phyloP scores from a whole-genome alignment of 1,140 invertebrate genomes.

The Ceratina japonica region DNA sequence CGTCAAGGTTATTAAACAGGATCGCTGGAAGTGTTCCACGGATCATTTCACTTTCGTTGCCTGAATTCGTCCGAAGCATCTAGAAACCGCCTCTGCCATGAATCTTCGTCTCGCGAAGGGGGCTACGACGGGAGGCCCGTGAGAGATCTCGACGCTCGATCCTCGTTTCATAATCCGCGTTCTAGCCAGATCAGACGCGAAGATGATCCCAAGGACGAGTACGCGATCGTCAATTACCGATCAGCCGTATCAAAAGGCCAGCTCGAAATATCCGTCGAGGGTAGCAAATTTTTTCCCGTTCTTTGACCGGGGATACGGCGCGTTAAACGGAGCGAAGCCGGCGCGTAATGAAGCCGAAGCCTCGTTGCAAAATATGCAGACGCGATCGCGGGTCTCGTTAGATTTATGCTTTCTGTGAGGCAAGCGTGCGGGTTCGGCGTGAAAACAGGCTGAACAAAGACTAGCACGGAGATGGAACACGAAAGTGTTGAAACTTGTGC shows the following conservation, averaged over 20 bases:
- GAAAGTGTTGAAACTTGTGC: slow-evolving; percentile 22
- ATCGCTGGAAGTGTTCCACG: background rate
- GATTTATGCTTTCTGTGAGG: slow-evolving; percentile 47
- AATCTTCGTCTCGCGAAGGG: slow-evolving; percentile 7
- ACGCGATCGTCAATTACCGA: background rate
- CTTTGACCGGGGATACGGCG: background rate
- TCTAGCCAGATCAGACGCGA: background rate
- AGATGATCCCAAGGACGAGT: slow-evolving; percentile 16
- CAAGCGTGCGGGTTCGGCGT: slow-evolving; percentile 18
- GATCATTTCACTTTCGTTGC: slow-evolving; percentile 9
- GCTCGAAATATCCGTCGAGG: background rate
- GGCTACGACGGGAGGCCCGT: background rate
- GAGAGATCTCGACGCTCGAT: slow-evolving; percentile 9
- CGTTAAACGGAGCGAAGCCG: slow-evolving; percentile 38
- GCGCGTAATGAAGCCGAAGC: slow-evolving; percentile 11
- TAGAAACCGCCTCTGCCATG: background rate
- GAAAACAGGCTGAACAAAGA: slow-evolving; percentile 15
- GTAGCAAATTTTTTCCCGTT: background rate
- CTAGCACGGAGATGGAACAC: slow-evolving; percentile 10
- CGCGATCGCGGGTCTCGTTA: slow-evolving; percentile 26
- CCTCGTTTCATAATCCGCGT: slow-evolving; percentile 17
- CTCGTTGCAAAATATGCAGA: slow-evolving; percentile 44
- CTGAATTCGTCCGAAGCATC: background rate
- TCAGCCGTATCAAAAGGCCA: background rate
- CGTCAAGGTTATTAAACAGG: slow-evolving; percentile 10